Percentiles rank a stretch among this genome's conserved stretches.
Conservation (phyloP, 2,797 vertebrate species). For the Oreochromis grahami region DNA sequence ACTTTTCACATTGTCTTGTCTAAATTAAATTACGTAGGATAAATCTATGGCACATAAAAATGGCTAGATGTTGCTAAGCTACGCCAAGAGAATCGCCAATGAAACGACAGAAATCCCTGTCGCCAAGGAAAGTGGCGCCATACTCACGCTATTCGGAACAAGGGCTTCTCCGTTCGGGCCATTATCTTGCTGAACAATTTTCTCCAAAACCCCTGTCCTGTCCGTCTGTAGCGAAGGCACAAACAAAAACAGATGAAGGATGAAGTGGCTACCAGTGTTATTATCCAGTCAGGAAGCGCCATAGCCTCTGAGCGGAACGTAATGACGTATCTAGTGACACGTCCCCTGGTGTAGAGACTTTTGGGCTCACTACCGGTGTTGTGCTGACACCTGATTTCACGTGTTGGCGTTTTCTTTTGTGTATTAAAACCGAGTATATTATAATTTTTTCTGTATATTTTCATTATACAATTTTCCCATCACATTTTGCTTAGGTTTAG, state of each 20-base stretch:
- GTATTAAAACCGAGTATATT: neutral
- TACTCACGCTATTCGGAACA: conserved; percentile 93
- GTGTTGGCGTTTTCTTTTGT: neutral
- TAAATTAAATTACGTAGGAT: neutral
- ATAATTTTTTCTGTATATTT: neutral
- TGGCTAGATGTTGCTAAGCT: neutral
- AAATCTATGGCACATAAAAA: neutral
- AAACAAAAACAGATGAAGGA: conserved; percentile 59
- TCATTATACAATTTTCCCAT: neutral
- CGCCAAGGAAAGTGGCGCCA: rapidly evolving
- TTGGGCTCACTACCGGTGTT: neutral
- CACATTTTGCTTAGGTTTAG: neutral
- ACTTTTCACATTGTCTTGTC: neutral
- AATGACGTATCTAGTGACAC: conserved; percentile 3
- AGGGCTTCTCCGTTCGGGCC: conserved; percentile 86
- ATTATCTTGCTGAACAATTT: conserved; percentile 65
- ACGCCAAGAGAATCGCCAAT: neutral
- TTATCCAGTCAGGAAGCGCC: conserved; percentile 67
- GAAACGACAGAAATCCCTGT: neutral
- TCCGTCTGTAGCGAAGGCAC: conserved; percentile 54
- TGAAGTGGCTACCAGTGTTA: conserved; percentile 41
- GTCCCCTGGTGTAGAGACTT: neutral
- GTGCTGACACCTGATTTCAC: neutral
- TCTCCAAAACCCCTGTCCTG: conserved; percentile 26
- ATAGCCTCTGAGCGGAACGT: conserved; percentile 30